Base-by-base conservation (phyloP, 2,113 vertebrate genomes). In the Poeciliopsis retropinna region DNA sequence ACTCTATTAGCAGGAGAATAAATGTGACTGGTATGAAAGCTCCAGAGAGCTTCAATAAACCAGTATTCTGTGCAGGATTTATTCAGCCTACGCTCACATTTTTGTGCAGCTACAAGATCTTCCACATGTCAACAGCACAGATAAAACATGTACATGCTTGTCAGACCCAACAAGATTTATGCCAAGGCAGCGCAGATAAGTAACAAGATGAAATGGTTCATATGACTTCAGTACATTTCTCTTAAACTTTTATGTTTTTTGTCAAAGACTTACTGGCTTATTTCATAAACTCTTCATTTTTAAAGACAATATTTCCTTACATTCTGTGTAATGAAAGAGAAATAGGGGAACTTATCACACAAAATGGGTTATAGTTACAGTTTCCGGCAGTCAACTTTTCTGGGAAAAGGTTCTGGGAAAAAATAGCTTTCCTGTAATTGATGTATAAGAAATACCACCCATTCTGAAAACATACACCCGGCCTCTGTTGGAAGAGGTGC, bases 111-210 rank as follows among this genome's bases (percentile, higher is more conserved):
- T 60, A 5, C 57, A 65, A 67, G 51, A 70, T 17, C n/a, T 87
- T 76, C 76, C 10, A 39, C 27, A 41, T 73, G 70, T 47, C 14
- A 31, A n/a, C 41, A 17, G 17, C 54, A 51, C 25, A 60, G 67
- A 62, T 79, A 29, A 82, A 84, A 82, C 85, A 44, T 82, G 87
- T 71, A 39, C 41, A 9, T 2, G 34, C 88, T 82, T 79, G 87
- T 63, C 6, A 32, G 15, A 13, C 19, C 63, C 0, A 9, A 60
- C 28, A 17, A 73, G 25, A 41, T 70, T 29, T 76, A 34, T 25
- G 4, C 47, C 30, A 14, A 68, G 66, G 31, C 12, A 28, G 39
- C 19, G 9, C 30, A 67, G 60, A 70, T 67, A 37, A 67, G 32
- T 19, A 28, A 34, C 22, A 22, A 65, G 31, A 62, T 27, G 27